phyloP scores from a whole-genome alignment of 2,113 vertebrate genomes.

The Trematomus loennbergii region DNA sequence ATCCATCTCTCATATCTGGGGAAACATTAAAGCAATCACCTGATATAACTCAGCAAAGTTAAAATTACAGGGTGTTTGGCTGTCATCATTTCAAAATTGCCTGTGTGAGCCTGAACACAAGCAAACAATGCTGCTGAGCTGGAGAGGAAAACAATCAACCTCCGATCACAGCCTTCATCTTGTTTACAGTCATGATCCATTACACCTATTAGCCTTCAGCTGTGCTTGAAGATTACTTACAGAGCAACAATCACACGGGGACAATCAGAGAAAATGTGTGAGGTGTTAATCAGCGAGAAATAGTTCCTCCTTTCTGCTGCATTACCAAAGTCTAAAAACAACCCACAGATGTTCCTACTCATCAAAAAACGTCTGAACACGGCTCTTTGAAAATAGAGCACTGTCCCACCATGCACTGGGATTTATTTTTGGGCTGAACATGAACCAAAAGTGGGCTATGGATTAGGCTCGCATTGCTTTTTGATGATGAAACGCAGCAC shows the following conservation, averaged over 20 bases:
- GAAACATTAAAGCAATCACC: background rate
- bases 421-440: constrained; percentile 71
- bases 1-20: background rate
- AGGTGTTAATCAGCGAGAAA: constrained; percentile 46
- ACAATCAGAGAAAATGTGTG: constrained; percentile 13
- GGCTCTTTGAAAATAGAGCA: constrained; percentile 71
- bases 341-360: constrained; percentile 55
- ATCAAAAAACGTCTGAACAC: constrained; percentile 61
- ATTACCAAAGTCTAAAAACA: constrained; percentile 46
- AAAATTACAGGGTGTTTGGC: constrained; percentile 1
- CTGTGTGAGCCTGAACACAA: constrained; percentile 14
- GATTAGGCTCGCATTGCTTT: constrained; percentile 68
- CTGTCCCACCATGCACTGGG: constrained; percentile 44
- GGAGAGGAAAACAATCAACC: constrained; percentile 53
- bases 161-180: constrained; percentile 39
- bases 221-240: constrained; percentile 40
- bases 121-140: constrained; percentile 38
- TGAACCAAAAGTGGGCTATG: constrained; percentile 70
- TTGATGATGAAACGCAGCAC: constrained; percentile 72
- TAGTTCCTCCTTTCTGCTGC: constrained; percentile 30
- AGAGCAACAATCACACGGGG: constrained; percentile 28
- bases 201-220: constrained; percentile 63
- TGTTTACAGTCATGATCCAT: constrained; percentile 67
- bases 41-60: constrained; percentile 26
- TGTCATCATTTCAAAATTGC: background rate